Evolutionary conservation across 2,888 invertebrate genomes (phyloP), one percentile per base, ranked within the genome.

Genomic region (Mimas tiliae): DNA sequence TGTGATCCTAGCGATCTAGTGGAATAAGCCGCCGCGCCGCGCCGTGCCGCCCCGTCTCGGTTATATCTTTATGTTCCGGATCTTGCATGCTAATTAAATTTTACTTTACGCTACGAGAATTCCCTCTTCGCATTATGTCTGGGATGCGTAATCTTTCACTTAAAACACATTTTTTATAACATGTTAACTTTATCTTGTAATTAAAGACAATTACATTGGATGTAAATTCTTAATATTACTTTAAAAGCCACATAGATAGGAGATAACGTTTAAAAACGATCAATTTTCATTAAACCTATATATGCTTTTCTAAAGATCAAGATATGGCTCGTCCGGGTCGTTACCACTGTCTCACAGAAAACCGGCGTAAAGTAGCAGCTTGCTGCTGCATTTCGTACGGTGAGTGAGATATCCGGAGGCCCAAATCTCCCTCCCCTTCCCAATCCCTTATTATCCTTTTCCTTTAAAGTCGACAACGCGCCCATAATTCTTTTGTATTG

Each of bases 81-180:
- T 58, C 19, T 38, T 64, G 38, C 51, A 64, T 51, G 51, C 42
- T 64, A 51, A 51, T 64, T 33, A 63, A 63, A 50, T 63, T 63
- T 50, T 33, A 51, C 51, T 51, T 63, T 33, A 38, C 38, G 11
- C 19, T 48, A 12, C 48, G 63, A n/a, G 14, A 63, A 48, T 8
- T 63, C 33, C 27, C 50, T 48, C 47, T 63, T 63, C 1, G 63
- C 33, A 33, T 33, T 33, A n/a, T 50, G 33, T 34, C 33, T 48
- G 48, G n/a, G 48, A 48, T 33, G 19, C 12, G 16, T 55, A 34
- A n/a, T 34, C 34, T 55, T 16, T 16, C 1, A 34, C 3, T 16
- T 4, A 12, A 55, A 38, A 16, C 9, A 34, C 16, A 12, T 33
- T 14, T n/a, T 21, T 27, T 27, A n/a, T n/a, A n/a, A 27, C 33